A percentile compares a stretch with the other conserved stretches of the same genome.
phyloP scores from a whole-genome alignment of 2,797 vertebrate genomes.

The Macropodus opercularis region DNA sequence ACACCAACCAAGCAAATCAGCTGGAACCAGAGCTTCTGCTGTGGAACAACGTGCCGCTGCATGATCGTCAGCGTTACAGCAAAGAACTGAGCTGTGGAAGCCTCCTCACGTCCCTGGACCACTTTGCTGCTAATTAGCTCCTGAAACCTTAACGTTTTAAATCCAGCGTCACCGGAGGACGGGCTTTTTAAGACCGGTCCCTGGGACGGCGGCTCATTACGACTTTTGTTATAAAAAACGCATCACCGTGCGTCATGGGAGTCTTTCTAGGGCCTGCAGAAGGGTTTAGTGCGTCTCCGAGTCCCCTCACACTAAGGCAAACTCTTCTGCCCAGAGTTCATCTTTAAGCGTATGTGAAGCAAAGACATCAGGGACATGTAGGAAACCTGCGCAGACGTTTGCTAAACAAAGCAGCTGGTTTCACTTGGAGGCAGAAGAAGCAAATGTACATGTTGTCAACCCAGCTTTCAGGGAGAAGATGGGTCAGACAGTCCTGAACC shows the following conservation, averaged over 20 bases:
- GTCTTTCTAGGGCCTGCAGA: slow-evolving; percentile 20
- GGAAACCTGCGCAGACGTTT: no score
- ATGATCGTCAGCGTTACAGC: no score
- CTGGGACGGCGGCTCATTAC: slow-evolving; percentile 41
- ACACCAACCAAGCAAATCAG: no score
- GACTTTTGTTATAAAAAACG: slow-evolving; percentile 10
- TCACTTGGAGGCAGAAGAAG: no score
- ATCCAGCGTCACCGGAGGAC: slow-evolving; percentile 7
- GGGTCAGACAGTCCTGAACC: no score
- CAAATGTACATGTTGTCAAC: no score
- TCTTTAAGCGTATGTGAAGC: slow-evolving; percentile 17
- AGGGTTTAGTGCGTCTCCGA: slow-evolving; percentile 5
- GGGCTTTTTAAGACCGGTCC: slow-evolving; percentile 4
- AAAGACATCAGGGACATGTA: no score
- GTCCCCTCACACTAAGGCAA: slow-evolving; percentile 44
- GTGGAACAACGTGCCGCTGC: no score
- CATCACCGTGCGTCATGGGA: slow-evolving; percentile 18
- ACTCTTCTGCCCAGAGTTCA: slow-evolving; percentile 41
- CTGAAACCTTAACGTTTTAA: slow-evolving; percentile 34
- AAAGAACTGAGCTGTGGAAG: no score
- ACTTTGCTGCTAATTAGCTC: slow-evolving; percentile 40
- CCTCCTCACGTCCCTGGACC: not conserved
- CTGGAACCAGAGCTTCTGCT: no score
- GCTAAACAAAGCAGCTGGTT: no score
- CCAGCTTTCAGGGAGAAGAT: no score